Evolutionary conservation across 2,888 invertebrate genomes (phyloP).

Genomic region (Deroplatys truncata): DNA sequence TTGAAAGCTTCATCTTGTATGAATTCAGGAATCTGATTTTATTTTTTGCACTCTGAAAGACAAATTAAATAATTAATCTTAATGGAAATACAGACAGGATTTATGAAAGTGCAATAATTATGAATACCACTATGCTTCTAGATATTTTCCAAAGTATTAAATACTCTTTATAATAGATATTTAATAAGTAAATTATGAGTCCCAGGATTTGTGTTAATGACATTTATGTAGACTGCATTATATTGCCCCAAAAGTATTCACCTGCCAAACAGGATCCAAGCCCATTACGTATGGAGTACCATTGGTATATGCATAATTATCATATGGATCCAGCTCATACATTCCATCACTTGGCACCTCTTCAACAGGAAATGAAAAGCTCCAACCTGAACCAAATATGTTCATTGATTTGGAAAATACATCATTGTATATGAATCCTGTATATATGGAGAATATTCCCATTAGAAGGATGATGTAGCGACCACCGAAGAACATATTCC

Average conservation of each 20-base stretch:
- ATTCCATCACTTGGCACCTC: conserved; percentile 40
- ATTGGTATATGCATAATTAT: conserved; percentile 38
- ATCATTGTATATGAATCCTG: conserved; percentile 75
- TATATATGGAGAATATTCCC: conserved; percentile 74
- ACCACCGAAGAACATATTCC: conserved; percentile 70
- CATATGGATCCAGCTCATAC: conserved; percentile 49
- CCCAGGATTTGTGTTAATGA: no score
- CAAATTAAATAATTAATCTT: neutral
- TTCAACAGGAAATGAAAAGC: conserved; percentile 42
- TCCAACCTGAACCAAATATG: conserved; percentile 66
- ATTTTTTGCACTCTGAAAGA: conserved; percentile 60
- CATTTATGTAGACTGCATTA: no score
- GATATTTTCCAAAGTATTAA: no score
- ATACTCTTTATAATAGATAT: no score
- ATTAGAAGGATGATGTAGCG: conserved; percentile 74
- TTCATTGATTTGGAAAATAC: conserved; percentile 72
- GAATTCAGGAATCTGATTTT: conserved; percentile 88
- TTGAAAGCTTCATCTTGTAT: conserved; percentile 94
- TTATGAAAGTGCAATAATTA: neutral
- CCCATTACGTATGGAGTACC: conserved; percentile 64
- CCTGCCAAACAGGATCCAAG: conserved; percentile 71
- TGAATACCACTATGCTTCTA: neutral
- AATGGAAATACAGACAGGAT: neutral
- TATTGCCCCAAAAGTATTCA: conserved; percentile 35
- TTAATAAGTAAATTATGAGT: no score